Evolutionary conservation across 2,888 invertebrate genomes (phyloP), one percentile per base, ranked within the genome.

Genomic region (Diloba caeruleocephala): DNA sequence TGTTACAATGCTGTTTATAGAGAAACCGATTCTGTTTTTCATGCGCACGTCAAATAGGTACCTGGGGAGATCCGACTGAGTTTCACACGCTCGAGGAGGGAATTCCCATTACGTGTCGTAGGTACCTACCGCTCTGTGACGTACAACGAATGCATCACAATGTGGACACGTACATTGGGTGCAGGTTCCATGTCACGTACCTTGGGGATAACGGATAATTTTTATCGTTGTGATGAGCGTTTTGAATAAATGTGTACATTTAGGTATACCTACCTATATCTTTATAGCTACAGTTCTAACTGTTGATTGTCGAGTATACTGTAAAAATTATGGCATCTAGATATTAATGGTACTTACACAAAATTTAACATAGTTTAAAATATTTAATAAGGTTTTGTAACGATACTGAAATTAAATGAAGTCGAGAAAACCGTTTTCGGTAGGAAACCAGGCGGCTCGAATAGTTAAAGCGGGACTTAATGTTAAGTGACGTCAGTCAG

Each of bases 61-160:
- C 54, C 46, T 36, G 43, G 56, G 59, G 41, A 68, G 50, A 34
- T 34, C 50, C 50, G 19, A 28, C 36, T 14, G 39, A 60, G 48
- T 58, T 77, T 80, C 78, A 70, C 80, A 78, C 76, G 80, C 60
- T 75, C 59, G 21, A 53, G 41, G 14, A 69, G 79, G 82, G 78
- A 76, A 79, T 74, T 64, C 81, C 81, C 77, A 70, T 37, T 52
- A 48, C 55, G 62, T 57, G 37, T 42, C 37, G 25, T 23, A 28
- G 26, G 48, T 26, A 31, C 25, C 19, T 37, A 12, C 43, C 15
- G 10, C 25, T 59, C 37, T 37, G 41, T 71, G 77, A 75, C 77
- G 78, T 75, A 28, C 38, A 33, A 12, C 0, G 13, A 12, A 13
- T 42, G 67, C 68, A 67, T 71, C 61, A 63, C 50, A 74, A 70